Base-by-base conservation (phyloP, 1,140 invertebrate genomes). In the Camponotus floridanus region DNA sequence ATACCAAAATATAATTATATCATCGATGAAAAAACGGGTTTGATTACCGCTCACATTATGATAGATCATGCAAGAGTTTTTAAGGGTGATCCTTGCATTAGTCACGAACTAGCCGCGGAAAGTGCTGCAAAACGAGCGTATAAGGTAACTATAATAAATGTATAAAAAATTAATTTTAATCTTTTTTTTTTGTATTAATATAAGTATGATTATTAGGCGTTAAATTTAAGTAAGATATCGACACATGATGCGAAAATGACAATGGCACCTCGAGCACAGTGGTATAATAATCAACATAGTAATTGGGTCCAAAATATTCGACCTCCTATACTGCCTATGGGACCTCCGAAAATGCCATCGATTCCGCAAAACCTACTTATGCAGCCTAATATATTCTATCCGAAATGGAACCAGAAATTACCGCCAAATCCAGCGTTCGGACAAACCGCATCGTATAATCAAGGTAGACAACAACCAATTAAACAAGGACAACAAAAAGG, bases 1-100 rank as follows among this genome's bases (percentile, higher is more conserved):
- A 86, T 94, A 51, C 95, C 95, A 15, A 87, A 92, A n/a, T 96
- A 95, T 74, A 91, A 89, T 68, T 95, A 95, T 81, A 87, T 93
- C n/a, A 15, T 80, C 15, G 89, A 81, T 2, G 86, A 92, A 4
- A 86, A 92, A 3, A 93, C 92, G 13, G 90, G 91, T 33, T 64
- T 93, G 8, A 87, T 94, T 31, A 90, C 80, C 61, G 94, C 95
- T 0, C 93, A 94, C 81, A 92, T 96, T 26, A 89, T 90, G 26
- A 55, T 96, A 45, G 93, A 95, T 1, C 93, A 95, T 57, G 87
- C 91, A n/a, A 91, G 92, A 57, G 36, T 90, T 26, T 93, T 95
- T 57, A 86, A 88, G 0, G 93, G 95, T n/a, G 91, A 94, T 55
- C 90, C 92, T 21, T 92, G 91, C 45, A 6, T 65, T 3, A 92